Evolutionary conservation across 1,140 invertebrate genomes (phyloP).

Genomic region (Zaprionus kolodkinae): DNA sequence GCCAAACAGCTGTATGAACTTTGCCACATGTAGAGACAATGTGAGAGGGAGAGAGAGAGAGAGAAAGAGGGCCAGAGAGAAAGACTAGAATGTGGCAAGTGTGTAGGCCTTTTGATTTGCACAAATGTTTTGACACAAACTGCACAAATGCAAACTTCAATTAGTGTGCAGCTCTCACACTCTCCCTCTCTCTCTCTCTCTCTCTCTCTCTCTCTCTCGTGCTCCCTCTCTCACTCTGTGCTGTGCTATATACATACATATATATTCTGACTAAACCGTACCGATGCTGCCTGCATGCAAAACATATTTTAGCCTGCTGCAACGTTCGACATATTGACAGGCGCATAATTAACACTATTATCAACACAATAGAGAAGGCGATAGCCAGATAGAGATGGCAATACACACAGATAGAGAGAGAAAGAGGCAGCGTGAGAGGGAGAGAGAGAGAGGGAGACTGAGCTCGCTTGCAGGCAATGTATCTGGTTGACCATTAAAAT

Average conservation of each 20-base stretch:
- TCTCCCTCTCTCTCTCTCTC: neutral
- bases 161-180: constrained; percentile 53
- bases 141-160: constrained; percentile 67
- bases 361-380: constrained; percentile 46
- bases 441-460: neutral
- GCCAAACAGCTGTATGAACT: constrained; percentile 45
- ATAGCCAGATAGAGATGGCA: neutral
- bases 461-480: constrained; percentile 39
- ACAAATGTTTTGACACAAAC: constrained; percentile 67
- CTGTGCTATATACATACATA: neutral
- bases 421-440: neutral
- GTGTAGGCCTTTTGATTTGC: constrained; percentile 36
- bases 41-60: neutral
- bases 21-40: neutral
- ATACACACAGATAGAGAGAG: neutral
- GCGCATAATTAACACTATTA: constrained; percentile 78
- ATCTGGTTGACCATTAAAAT: constrained; percentile 64
- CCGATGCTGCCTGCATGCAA: constrained; percentile 9
- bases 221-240: no score
- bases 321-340: constrained; percentile 73
- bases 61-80: neutral
- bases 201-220: neutral
- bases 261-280: constrained; percentile 9
- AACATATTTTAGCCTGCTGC: constrained; percentile 64
- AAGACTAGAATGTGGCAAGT: neutral